These are phyloP conservation scores for Euplexia lucipara DNA, from an alignment of 2,888 invertebrate species.

Conservation along the genomic window DNA sequence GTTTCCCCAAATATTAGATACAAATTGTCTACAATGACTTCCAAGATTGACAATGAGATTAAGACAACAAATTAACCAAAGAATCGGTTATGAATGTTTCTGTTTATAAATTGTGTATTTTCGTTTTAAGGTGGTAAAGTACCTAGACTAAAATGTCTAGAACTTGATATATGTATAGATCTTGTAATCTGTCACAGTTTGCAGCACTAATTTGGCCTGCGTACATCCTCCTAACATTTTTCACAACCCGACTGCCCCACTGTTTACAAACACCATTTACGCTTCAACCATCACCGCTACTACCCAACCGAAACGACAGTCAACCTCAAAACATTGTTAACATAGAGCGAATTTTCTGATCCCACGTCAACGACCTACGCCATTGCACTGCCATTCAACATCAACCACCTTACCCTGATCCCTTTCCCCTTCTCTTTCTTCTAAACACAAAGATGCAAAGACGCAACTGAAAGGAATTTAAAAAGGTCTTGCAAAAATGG, in stretches of 20 bases:
- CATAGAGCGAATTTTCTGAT: conserved; percentile 49
- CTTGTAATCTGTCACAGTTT: background rate
- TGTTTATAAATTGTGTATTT: too few species aligned
- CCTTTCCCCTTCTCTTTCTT: conserved; percentile 26
- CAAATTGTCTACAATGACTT: too few species aligned
- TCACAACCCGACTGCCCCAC: background rate
- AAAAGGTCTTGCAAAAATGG: conserved; percentile 50
- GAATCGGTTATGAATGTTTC: too few species aligned
- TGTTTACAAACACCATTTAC: conserved; percentile 40
- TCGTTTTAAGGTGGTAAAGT: too few species aligned
- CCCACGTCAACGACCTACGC: conserved; percentile 72
- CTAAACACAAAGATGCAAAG: conserved; percentile 21
- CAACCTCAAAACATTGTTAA: conserved; percentile 40
- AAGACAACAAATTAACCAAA: too few species aligned
- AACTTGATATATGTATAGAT: too few species aligned
- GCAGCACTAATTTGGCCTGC: background rate
- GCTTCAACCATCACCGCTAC: conserved; percentile 15
- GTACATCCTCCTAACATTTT: background rate
- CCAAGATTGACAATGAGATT: too few species aligned
- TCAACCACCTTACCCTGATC: conserved; percentile 60
- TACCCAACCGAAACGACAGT: conserved; percentile 17
- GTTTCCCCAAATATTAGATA: too few species aligned
- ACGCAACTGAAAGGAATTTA: conserved; percentile 41
- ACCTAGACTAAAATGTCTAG: too few species aligned
- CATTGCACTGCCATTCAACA: conserved; percentile 65